Conservation (phyloP, 1,140 invertebrate species). For the Luehdorfia chinensis region DNA sequence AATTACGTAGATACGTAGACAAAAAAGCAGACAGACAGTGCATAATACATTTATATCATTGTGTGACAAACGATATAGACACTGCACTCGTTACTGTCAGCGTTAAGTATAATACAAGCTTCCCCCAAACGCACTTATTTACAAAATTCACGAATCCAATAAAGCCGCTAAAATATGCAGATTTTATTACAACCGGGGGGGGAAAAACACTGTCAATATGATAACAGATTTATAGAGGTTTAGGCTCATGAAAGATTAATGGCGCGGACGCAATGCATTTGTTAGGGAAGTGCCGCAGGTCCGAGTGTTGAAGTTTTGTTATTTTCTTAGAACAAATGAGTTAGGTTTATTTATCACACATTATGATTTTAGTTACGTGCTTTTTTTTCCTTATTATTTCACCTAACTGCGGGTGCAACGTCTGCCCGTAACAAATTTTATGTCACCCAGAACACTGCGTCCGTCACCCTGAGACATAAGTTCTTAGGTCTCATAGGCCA, state of each 20-base stretch:
- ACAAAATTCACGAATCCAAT: constrained; percentile 36
- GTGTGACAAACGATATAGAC: constrained; percentile 53
- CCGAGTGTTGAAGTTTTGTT: too few relatives aligned
- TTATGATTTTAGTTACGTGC: too few relatives aligned
- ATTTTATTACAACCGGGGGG: constrained; percentile 37
- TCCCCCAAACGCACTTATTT: constrained; percentile 31
- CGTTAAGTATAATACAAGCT: constrained; percentile 33
- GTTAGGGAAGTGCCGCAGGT: constrained; percentile 18
- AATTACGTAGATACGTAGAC: too few relatives aligned
- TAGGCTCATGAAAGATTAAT: constrained; percentile 46
- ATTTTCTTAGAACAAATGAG: too few relatives aligned
- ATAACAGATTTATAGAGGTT: constrained; percentile 39
- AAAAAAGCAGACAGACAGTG: constrained; percentile 27
- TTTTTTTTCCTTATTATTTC: too few relatives aligned
- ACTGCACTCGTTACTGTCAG: constrained; percentile 47
- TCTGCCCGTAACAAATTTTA: too few relatives aligned
- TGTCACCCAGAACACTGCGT: too few relatives aligned
- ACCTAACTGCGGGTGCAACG: too few relatives aligned
- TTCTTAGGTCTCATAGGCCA: too few relatives aligned
- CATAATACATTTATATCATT: constrained; percentile 47
- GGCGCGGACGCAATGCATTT: constrained; percentile 33
- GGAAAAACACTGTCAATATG: constrained; percentile 23
- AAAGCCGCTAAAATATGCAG: constrained; percentile 28
- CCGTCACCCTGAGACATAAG: too few relatives aligned
- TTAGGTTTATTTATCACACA: too few relatives aligned